These are phyloP conservation scores for Arctocebus calabarensis DNA, from an alignment of 2,797 vertebrate genomes.

Conservation along the genomic window DNA sequence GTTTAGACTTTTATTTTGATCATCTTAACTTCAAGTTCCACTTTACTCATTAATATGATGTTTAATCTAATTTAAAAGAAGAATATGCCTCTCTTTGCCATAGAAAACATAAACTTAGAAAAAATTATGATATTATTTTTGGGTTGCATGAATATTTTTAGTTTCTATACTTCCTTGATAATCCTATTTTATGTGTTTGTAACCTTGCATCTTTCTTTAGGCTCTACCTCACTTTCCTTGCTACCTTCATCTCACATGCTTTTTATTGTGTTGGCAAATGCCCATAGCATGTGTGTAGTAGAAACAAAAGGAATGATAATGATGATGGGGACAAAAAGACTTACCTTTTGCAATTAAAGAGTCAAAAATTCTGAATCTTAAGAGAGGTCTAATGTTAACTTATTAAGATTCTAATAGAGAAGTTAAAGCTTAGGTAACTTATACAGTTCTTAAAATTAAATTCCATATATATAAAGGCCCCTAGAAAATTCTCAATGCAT, in stretches of 20 bases:
- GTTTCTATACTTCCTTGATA: neutral
- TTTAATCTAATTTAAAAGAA: conserved; percentile 13
- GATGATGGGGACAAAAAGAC: neutral
- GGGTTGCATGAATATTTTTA: neutral
- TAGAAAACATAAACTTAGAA: neutral
- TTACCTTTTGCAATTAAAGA: neutral
- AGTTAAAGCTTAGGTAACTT: neutral
- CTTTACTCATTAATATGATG: neutral
- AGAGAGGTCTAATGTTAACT: neutral
- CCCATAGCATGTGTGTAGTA: neutral
- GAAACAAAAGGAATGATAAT: conserved; percentile 11
- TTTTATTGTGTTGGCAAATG: neutral
- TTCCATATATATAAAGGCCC: neutral
- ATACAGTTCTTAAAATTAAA: neutral
- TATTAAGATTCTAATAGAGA: conserved; percentile 16
- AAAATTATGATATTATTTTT: neutral
- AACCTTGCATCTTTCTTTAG: neutral
- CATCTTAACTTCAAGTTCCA: conserved; percentile 17
- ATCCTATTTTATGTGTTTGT: neutral
- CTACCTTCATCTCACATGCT: neutral
- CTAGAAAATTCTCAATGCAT: conserved; percentile 15
- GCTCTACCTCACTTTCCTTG: neutral
- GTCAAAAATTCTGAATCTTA: conserved; percentile 33
- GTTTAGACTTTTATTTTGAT: conserved; percentile 32
- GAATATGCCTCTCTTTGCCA: neutral